Evolutionary conservation across 2,888 invertebrate species (phyloP).

Genomic region (Vanessa cardui): DNA sequence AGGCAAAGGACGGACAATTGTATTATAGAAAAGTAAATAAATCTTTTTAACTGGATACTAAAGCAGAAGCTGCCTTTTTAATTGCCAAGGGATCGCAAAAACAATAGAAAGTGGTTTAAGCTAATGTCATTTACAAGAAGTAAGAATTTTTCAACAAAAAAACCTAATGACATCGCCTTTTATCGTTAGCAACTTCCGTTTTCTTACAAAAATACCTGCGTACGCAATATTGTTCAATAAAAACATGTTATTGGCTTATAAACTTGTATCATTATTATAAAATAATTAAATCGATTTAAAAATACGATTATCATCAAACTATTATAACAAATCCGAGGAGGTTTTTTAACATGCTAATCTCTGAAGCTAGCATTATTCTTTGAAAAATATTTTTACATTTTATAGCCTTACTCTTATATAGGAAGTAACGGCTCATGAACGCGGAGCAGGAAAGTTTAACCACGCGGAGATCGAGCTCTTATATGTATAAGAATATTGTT

Average conservation of each 20-base stretch:
- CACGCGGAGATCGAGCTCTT: too few species aligned
- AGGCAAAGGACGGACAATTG: slow-evolving; percentile 16
- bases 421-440: too few species aligned
- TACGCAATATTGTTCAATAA: neutral
- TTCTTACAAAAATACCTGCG: slow-evolving; percentile 19
- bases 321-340: neutral
- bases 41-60: slow-evolving; percentile 23
- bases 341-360: too few species aligned
- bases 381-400: too few species aligned
- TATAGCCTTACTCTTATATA: too few species aligned
- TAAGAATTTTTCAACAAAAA: slow-evolving; percentile 46
- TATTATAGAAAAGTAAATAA: slow-evolving; percentile 18
- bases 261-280: too few species aligned
- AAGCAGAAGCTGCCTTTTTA: slow-evolving; percentile 28
- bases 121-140: slow-evolving; percentile 40
- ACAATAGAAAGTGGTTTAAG: slow-evolving; percentile 32
- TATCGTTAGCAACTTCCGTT: slow-evolving; percentile 37
- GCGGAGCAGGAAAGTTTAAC: too few species aligned
- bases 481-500: too few species aligned
- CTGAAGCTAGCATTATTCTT: too few species aligned
- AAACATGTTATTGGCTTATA: neutral
- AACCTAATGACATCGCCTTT: slow-evolving; percentile 31
- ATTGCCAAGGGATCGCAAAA: slow-evolving; percentile 36
- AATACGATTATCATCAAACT: too few species aligned
- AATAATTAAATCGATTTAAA: too few species aligned